A percentile compares a stretch with the other conserved stretches of the same genome.
Conservation (phyloP, 2,888 invertebrate genomes). For the Aphodius sticticus region DNA sequence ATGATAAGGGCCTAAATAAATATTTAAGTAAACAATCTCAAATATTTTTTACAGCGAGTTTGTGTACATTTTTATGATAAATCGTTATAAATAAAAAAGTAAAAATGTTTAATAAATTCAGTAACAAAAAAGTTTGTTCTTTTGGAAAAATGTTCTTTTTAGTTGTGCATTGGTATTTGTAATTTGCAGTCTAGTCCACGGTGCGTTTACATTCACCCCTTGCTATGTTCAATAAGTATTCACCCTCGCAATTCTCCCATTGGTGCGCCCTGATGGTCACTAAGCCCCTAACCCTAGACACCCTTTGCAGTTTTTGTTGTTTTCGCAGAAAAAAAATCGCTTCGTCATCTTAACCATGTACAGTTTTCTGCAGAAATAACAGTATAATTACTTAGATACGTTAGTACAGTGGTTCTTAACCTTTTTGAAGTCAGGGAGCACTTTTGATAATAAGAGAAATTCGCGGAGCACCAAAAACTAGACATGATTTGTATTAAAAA, state of each 20-base stretch:
- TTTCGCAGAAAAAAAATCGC: slow-evolving; percentile 46
- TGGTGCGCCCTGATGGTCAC: slow-evolving; percentile 52
- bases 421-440: too few relatives aligned
- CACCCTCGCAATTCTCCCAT: slow-evolving; percentile 51
- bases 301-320: slow-evolving; percentile 52
- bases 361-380: background rate
- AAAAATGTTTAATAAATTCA: too few relatives aligned
- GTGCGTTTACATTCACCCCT: slow-evolving; percentile 44
- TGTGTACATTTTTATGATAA: too few relatives aligned
- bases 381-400: background rate
- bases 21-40: too few relatives aligned
- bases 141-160: slow-evolving; percentile 5
- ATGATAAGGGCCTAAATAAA: too few relatives aligned
- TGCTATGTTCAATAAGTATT: slow-evolving; percentile 46
- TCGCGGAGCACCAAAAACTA: too few relatives aligned
- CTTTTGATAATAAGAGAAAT: too few relatives aligned
- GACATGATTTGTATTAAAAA: too few relatives aligned
- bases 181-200: slow-evolving; percentile 27
- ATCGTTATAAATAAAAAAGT: too few relatives aligned
- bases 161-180: slow-evolving; percentile 28
- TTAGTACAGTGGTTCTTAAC: too few relatives aligned
- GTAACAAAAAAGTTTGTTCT: background rate
- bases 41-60: too few relatives aligned
- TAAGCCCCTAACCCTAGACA: slow-evolving; percentile 52
- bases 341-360: slow-evolving; percentile 41